Conservation (phyloP, 2,113 vertebrate genomes). For the Erythrocercus mccallii region DNA sequence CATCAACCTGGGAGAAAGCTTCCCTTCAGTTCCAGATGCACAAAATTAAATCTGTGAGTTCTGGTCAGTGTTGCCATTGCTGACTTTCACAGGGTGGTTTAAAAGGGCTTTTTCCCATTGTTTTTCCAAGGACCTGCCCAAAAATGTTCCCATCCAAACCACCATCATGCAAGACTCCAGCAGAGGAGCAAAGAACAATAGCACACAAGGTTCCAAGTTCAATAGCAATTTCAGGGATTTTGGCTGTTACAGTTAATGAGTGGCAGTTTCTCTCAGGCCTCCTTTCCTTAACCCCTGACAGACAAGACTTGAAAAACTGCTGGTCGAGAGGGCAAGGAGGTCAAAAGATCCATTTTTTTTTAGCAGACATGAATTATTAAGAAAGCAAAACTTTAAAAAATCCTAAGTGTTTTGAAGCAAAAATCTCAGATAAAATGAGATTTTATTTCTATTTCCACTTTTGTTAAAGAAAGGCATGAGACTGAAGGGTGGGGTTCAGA, state of each 20-base stretch:
- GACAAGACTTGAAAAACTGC: neutral
- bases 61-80: constrained; percentile 51
- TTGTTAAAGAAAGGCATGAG: neutral
- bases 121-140: constrained; percentile 60
- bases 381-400: neutral
- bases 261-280: neutral
- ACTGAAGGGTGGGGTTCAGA: constrained; percentile 11
- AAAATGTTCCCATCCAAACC: constrained; percentile 65
- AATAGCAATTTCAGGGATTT: constrained; percentile 60
- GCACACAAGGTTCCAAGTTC: constrained; percentile 51
- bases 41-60: constrained; percentile 44
- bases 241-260: constrained; percentile 37
- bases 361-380: neutral
- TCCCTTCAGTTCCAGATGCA: constrained; percentile 57
- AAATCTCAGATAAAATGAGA: neutral
- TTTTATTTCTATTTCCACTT: neutral
- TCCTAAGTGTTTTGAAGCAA: neutral
- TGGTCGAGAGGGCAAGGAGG: neutral
- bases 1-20: neutral
- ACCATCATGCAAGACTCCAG: constrained; percentile 50
- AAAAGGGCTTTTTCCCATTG: constrained; percentile 43
- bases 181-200: constrained; percentile 49
- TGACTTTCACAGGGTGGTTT: constrained; percentile 30
- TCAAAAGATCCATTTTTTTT: neutral
- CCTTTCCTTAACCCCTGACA: constrained; percentile 27